phyloP scores from a whole-genome alignment of 2,113 vertebrate genomes.

The Notothenia coriiceps region DNA sequence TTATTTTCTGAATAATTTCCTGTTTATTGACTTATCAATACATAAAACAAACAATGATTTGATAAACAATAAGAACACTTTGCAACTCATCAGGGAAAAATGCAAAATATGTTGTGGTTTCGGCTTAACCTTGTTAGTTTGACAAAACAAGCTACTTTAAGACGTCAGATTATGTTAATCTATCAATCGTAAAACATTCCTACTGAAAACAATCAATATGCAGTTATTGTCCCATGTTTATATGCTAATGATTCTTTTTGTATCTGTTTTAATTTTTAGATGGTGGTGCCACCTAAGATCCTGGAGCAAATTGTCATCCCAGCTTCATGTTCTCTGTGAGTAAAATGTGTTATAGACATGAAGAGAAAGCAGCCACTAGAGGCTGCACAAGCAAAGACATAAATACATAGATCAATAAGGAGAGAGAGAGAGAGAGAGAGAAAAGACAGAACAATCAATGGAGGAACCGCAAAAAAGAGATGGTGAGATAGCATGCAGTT shows the following conservation, averaged over 20 bases:
- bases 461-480: conserved; percentile 57
- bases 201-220: not conserved
- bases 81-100: not conserved
- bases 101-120: not conserved
- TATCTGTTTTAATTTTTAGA: not conserved
- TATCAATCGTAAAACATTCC: not conserved
- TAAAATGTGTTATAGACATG: conserved; percentile 25
- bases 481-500: conserved; percentile 55
- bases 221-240: not conserved
- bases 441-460: conserved; percentile 63
- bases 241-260: not conserved
- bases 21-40: not conserved
- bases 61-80: not conserved
- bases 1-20: no score
- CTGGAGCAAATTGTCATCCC: not conserved
- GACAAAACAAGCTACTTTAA: not conserved
- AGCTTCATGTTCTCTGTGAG: conserved; percentile 8
- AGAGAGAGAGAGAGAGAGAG: conserved; percentile 50
- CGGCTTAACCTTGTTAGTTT: not conserved
- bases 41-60: not conserved
- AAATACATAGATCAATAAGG: conserved; percentile 67
- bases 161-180: not conserved
- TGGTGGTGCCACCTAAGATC: not conserved
- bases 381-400: conserved; percentile 80
- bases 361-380: conserved; percentile 79